Evolutionary conservation across 2,113 vertebrate genomes (phyloP), one percentile per base, ranked within the genome.

Genomic region (Zosterops lateralis): DNA sequence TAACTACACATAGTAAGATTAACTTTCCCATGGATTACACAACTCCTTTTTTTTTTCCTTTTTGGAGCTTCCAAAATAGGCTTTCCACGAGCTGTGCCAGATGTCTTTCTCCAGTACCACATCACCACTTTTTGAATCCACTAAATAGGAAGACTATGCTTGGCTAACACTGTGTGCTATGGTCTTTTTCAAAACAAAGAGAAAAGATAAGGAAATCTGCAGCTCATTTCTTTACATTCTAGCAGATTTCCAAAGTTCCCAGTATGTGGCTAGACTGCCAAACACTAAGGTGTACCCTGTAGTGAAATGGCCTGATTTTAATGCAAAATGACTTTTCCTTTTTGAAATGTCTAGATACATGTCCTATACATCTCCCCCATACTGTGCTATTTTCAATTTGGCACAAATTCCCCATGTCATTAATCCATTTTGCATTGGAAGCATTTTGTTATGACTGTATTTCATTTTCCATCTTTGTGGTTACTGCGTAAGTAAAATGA

Each of bases 81-180:
- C 40, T 95, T 94, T 96, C 82, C 87, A 93, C 22, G 87, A 54
- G 12, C 38, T 85, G 36, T 93, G 89, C 87, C 94, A 96, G 44
- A 81, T 81, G 29, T 87, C 79, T 84, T 85, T 96, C 71, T 85
- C 56, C 60, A 80, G 26, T 66, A 47, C 54, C 32, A 87, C 71
- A 91, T 76, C 47, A 88, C 45, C 54, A 53, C 36, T 85, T 56
- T 58, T 56, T 80, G 67, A 86, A 82, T 58, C 13, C 44, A 51
- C 28, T 60, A 24, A 80, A 51, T 28, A 94, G 45, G 20, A 61
- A 81, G 72, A 81, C 48, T 29, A 31, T 60, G 87, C 74, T 83
- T 85, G 76, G 68, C 67, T 60, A 80, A 19, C 24, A 40, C 10
- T 31, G 17, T 48, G 16, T 40, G 16, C 25, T 58, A 29, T 17